Conservation (phyloP, 2,797 vertebrate species). For the Tragopan temminckii region DNA sequence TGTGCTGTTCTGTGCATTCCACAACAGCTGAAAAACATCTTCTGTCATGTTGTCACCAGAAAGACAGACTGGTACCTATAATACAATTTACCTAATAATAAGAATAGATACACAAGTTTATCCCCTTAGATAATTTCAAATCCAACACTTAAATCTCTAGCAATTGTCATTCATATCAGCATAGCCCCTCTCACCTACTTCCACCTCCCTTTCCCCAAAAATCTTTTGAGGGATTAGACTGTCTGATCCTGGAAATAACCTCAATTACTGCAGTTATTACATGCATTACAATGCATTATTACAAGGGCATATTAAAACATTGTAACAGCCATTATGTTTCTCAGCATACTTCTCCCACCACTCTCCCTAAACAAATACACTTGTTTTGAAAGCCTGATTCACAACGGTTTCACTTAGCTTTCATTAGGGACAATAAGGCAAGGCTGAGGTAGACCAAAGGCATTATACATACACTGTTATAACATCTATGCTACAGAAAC, state of each 20-base stretch:
- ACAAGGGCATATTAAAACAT: constrained; percentile 36
- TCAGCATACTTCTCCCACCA: not conserved
- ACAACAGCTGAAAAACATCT: not conserved
- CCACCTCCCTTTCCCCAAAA: too few relatives aligned
- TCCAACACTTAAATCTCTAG: not conserved
- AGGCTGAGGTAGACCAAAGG: not conserved
- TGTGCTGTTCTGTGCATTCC: not conserved
- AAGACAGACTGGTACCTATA: not conserved
- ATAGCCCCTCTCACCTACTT: not conserved
- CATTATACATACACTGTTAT: not conserved
- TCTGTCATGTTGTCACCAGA: too few relatives aligned
- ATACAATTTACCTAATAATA: not conserved
- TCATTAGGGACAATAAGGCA: not conserved
- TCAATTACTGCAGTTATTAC: constrained; percentile 56
- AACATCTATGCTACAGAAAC: not conserved
- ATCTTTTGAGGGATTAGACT: not conserved
- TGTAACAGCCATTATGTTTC: not conserved
- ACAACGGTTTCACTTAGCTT: not conserved
- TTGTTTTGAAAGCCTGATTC: constrained; percentile 37
- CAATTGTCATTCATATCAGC: not conserved
- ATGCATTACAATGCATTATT: too few relatives aligned
- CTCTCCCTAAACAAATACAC: constrained; percentile 36
- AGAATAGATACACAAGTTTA: not conserved
- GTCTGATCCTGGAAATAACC: not conserved
- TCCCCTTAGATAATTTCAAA: not conserved